Percentiles rank a stretch among this genome's conserved stretches.
Conservation (phyloP, 1,140 invertebrate species). For the Sitobion miscanthi region DNA sequence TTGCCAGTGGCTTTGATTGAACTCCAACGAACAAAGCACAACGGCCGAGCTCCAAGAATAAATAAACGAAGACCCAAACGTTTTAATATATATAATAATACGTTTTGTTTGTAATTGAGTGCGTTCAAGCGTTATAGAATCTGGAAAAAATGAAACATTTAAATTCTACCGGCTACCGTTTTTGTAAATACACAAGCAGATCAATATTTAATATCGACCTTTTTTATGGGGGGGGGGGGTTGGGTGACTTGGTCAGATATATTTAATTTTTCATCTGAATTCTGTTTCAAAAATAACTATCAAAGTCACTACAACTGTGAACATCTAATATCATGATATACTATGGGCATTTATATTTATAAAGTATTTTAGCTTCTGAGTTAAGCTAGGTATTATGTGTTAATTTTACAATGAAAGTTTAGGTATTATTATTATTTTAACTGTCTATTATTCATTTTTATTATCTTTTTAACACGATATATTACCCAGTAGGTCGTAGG, state of each 20-base stretch:
- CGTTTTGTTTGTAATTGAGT: background rate
- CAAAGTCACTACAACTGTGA: background rate
- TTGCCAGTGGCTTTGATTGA: background rate
- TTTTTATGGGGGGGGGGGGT: background rate
- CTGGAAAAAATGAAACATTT: background rate
- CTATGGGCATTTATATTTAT: no score
- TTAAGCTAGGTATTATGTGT: no score
- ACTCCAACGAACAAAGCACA: background rate
- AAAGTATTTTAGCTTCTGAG: no score
- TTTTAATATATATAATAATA: conserved; percentile 1
- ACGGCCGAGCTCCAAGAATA: background rate
- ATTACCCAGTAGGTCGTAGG: no score
- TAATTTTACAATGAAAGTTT: no score
- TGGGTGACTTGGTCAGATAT: background rate
- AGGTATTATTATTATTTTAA: no score
- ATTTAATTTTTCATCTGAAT: background rate
- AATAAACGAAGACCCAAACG: background rate
- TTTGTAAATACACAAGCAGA: background rate
- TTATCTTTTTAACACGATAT: no score
- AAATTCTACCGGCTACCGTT: background rate
- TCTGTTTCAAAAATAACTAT: background rate
- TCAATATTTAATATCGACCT: background rate
- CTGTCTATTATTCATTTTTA: no score
- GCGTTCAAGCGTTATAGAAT: background rate
- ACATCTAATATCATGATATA: no score